phyloP scores from a whole-genome alignment of 2,113 vertebrate genomes.

The Brachypodius melanocephalos region DNA sequence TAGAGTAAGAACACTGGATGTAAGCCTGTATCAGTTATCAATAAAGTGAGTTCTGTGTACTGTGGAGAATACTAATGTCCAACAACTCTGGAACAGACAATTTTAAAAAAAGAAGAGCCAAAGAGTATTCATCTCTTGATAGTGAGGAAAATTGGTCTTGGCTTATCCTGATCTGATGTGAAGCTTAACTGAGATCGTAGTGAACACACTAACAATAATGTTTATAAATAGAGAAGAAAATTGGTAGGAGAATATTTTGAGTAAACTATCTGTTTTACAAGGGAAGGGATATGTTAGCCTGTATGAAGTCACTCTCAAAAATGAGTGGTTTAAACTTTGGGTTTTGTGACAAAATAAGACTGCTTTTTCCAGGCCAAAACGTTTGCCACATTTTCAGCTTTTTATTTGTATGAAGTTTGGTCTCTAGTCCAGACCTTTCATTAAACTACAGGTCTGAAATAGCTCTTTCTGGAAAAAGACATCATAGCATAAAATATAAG shows the following conservation, averaged over 20 bases:
- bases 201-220: not conserved
- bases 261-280: not conserved
- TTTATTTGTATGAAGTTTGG: not conserved
- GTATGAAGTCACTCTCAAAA: not conserved
- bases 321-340: not conserved
- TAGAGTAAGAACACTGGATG: not conserved
- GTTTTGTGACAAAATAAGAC: not conserved
- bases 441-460: not conserved
- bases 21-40: not conserved
- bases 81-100: not conserved
- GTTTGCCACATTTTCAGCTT: not conserved
- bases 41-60: not conserved
- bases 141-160: constrained; percentile 8
- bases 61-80: not conserved
- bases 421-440: not conserved
- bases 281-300: not conserved
- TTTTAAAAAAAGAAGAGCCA: not conserved
- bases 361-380: not conserved
- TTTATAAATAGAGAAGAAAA: constrained; percentile 24
- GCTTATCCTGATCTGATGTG: not conserved
- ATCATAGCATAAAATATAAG: not conserved
- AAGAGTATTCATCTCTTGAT: not conserved
- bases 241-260: not conserved
- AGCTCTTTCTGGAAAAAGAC: constrained; percentile 7
- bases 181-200: not conserved